These are phyloP conservation scores for Peromyscus aztecus DNA, from an alignment of 2,797 vertebrate genomes.

Conservation along the genomic window DNA sequence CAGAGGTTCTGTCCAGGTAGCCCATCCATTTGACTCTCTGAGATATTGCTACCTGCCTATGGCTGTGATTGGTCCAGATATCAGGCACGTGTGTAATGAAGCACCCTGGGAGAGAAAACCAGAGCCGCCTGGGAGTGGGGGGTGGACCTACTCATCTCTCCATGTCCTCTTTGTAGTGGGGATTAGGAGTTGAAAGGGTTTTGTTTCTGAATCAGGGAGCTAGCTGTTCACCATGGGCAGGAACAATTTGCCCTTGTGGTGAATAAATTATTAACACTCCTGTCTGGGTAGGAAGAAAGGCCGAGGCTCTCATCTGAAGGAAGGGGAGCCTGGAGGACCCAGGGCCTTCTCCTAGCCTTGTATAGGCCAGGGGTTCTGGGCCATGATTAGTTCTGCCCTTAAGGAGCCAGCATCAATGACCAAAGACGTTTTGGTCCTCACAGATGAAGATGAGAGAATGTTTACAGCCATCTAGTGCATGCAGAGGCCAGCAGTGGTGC, in stretches of 20 bases:
- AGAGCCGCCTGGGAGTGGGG: accelerated
- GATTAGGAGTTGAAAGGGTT: neutral
- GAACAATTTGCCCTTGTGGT: neutral
- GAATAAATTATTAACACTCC: neutral
- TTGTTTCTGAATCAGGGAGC: neutral
- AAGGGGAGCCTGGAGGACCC: neutral
- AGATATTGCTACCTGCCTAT: neutral
- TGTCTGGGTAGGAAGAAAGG: neutral
- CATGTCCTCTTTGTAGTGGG: neutral
- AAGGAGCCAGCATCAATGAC: neutral
- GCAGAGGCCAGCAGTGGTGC: neutral
- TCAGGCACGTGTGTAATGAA: neutral
- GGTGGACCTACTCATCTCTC: neutral
- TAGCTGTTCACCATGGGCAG: neutral
- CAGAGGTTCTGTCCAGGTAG: neutral
- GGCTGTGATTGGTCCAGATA: neutral
- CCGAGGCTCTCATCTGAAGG: neutral
- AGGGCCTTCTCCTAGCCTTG: neutral
- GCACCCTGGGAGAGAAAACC: neutral
- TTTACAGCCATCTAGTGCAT: neutral
- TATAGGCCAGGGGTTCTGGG: neutral
- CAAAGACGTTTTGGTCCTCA: neutral
- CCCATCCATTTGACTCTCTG: neutral
- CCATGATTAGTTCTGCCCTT: neutral
- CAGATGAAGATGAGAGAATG: accelerated